Evolutionary conservation across 2,888 invertebrate species (phyloP), one percentile per base, ranked within the genome.

Genomic region (Protophormia terraenovae): DNA sequence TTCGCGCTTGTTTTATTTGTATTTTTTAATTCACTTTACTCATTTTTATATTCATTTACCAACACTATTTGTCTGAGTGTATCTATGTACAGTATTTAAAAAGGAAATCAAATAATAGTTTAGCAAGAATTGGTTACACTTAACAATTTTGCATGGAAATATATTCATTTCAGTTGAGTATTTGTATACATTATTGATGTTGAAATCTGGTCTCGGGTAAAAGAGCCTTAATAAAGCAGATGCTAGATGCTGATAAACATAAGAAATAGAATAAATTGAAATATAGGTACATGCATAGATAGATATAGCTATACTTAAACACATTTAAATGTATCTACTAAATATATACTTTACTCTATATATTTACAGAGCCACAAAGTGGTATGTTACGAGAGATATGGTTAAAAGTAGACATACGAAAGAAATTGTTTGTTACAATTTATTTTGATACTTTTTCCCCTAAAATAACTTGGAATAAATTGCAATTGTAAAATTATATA

Each of bases 151-250:
- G 78, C 85, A 85, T 85, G 78, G 85, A 85, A 85, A 85, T 85
- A 75, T 85, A 85, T 85, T 85, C 85, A 85, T 75, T 85, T 82
- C 85, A 85, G 78, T 82, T 82, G 82, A 85, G 82, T 58, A 85
- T 85, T 85, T 82, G 85, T 85, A 75, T 85, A 82, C 55, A 85
- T 85, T 85, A 85, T 85, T 85, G 85, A 85, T 85, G 85, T 60
- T 79, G 64, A 75, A 85, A 82, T 85, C 82, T 71, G 81, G 78
- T 85, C 47, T 64, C 24, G 75, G 58, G 35, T 71, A 66, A n/a
- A n/a, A 71, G 69, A 73, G 22, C 19, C 76, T 66, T 72, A 78
- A 78, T 78, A 82, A 82, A 72, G 35, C 84, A 80, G 73, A 66
- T 80, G 80, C 41, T n/a, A n/a, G n/a, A n/a, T n/a, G n/a, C 27